Conservation (phyloP, 2,113 vertebrate species). For the Scortum barcoo region DNA sequence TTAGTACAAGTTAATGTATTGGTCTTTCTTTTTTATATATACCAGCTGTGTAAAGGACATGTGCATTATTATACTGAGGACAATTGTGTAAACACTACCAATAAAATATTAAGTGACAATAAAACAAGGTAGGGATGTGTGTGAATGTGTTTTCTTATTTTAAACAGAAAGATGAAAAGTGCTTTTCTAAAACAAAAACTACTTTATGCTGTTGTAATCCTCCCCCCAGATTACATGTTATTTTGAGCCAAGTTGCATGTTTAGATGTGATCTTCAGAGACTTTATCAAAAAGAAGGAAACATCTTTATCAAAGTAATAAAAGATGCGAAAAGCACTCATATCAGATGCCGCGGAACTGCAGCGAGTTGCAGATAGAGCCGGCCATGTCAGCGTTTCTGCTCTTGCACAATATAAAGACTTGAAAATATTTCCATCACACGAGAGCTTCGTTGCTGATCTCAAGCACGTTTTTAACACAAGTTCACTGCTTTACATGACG, state of each 20-base stretch:
- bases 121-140: background rate
- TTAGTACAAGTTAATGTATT: background rate
- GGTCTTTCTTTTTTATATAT: constrained; percentile 22
- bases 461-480: constrained; percentile 3
- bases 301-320: constrained; percentile 33
- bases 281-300: constrained; percentile 40
- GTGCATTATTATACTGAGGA: constrained; percentile 31
- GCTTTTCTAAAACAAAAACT: background rate
- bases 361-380: constrained; percentile 19
- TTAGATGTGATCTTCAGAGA: background rate
- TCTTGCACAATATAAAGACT: constrained; percentile 54
- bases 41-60: constrained; percentile 29
- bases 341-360: constrained; percentile 40
- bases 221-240: background rate
- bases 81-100: constrained; percentile 16
- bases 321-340: background rate
- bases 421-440: constrained; percentile 3
- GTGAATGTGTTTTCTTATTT: background rate
- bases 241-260: background rate
- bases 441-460: background rate
- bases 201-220: background rate
- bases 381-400: constrained; percentile 3
- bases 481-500: constrained; percentile 8
- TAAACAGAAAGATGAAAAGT: background rate
- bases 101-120: constrained; percentile 32